phyloP scores from a whole-genome alignment of 2,797 vertebrate genomes.

The Otus scops region DNA sequence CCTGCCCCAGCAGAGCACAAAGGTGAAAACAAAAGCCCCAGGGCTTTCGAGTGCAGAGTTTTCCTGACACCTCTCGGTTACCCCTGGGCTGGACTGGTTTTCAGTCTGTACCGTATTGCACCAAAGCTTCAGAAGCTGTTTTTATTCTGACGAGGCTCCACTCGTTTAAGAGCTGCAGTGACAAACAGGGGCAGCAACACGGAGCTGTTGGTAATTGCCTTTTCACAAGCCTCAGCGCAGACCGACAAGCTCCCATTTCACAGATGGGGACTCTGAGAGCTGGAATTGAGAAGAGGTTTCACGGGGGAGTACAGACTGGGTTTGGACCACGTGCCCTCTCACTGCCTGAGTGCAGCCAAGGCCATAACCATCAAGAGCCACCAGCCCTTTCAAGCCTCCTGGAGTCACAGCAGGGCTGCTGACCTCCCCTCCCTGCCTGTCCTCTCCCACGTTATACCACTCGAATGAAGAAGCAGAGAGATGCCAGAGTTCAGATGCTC shows the following conservation, averaged over 20 bases:
- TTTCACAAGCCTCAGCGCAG: not conserved
- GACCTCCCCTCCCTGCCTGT: not conserved
- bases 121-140: not conserved
- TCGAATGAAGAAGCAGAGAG: not conserved
- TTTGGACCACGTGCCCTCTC: not conserved
- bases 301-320: not conserved
- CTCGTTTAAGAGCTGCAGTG: not conserved
- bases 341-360: not conserved
- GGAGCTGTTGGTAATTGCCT: not conserved
- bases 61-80: not conserved
- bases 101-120: not conserved
- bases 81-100: not conserved
- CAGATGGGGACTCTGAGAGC: not conserved
- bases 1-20: not conserved
- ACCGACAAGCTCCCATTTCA: not conserved
- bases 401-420: not conserved
- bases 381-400: not conserved
- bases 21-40: not conserved
- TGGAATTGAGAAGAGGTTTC: not conserved
- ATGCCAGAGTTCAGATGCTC: not conserved
- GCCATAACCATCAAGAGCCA: not conserved
- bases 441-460: rapidly evolving
- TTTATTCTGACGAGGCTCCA: not conserved
- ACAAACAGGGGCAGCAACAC: rapidly evolving
- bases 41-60: not conserved